Evolutionary conservation across 35 echinoderm and acorn worm genomes (phyloP).

Genomic region (Ophiothrix spiculata): DNA sequence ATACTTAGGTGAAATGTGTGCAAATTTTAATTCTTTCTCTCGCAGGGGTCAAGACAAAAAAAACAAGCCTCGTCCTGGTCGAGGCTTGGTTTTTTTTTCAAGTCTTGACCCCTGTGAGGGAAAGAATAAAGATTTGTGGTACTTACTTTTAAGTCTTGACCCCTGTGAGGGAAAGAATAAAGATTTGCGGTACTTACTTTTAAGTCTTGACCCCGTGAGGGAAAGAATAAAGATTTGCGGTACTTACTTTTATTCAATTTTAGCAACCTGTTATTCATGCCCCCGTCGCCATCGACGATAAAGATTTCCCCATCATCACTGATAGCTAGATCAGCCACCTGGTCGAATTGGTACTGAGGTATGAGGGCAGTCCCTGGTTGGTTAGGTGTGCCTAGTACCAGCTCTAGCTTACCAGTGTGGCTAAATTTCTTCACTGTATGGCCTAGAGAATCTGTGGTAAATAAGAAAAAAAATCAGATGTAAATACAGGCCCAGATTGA

Average conservation of each 20-base stretch:
- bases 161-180: neutral
- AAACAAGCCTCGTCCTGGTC: neutral
- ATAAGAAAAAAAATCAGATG: no score
- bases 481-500: no score
- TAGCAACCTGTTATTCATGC: constrained; percentile 81
- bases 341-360: constrained; percentile 73
- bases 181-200: no score
- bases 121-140: neutral
- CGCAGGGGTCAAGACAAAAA: no score
- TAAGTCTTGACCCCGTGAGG: neutral
- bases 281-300: constrained; percentile 90
- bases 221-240: no score
- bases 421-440: constrained; percentile 75
- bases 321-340: constrained; percentile 84
- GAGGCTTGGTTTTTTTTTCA: neutral
- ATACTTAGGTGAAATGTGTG: no score
- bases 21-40: no score
- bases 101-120: neutral
- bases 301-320: constrained; percentile 55
- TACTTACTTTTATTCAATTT: constrained; percentile 46
- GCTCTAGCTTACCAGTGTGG: constrained; percentile 44
- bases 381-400: constrained; percentile 54
- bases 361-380: constrained; percentile 48
- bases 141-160: no score
- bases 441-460: constrained; percentile 51